Evolutionary conservation across 2,888 invertebrate genomes (phyloP).

Genomic region (Chalcis sispes): DNA sequence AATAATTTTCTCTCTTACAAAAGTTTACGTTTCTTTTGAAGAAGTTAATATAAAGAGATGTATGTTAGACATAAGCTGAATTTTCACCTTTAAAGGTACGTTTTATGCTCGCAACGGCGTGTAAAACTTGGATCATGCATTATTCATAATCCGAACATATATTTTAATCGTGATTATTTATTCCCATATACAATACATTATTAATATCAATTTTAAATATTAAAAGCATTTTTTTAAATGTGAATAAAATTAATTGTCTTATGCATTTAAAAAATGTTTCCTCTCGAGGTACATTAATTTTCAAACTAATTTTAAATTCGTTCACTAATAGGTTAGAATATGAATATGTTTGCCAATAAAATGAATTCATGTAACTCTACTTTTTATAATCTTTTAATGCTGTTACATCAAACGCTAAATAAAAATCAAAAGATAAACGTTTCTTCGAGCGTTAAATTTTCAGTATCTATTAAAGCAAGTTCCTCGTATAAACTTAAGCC

Average conservation of each 20-base stretch:
- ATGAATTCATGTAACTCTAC: too few species aligned
- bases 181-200: not conserved
- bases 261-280: not conserved
- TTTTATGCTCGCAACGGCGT: not conserved
- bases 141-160: slow-evolving; percentile 18
- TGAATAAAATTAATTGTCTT: not conserved
- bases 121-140: slow-evolving; percentile 27
- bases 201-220: not conserved
- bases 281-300: too few species aligned
- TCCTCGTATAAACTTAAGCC: not conserved
- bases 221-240: slow-evolving; percentile 1
- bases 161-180: slow-evolving; percentile 33
- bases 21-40: slow-evolving; percentile 21
- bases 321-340: too few species aligned
- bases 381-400: too few species aligned
- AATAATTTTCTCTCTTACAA: not conserved
- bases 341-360: too few species aligned
- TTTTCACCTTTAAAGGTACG: slow-evolving; percentile 36
- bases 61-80: slow-evolving; percentile 18
- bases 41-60: slow-evolving; percentile 30
- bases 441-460: slow-evolving; percentile 25
- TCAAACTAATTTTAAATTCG: too few species aligned
- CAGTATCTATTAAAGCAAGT: slow-evolving; percentile 32
- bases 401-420: too few species aligned
- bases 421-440: not conserved